Evolutionary conservation across 2,113 vertebrate genomes (phyloP), one percentile per base, ranked within the genome.

Genomic region (Sinocyclocheilus rhinocerous): DNA sequence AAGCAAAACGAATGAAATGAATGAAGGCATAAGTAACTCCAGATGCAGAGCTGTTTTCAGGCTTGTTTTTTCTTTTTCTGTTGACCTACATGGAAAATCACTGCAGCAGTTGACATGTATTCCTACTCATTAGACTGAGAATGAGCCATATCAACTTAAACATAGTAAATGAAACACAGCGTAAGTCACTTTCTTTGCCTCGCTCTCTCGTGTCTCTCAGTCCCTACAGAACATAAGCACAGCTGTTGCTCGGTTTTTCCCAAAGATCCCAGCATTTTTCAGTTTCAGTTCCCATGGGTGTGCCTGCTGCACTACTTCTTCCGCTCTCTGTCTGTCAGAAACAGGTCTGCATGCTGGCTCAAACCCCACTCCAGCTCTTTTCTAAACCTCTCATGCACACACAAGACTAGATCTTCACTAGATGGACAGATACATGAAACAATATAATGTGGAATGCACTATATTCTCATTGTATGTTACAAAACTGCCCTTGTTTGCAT

Each of bases 191-290:
- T 75, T 33, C 29, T 33, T 55, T 55, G 76, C 18, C 52, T 81
- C 3, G 5, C 57, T 81, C 57, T 77, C 26, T 33, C 16, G 52
- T 55, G 83, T 70, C 39, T 24, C 52, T 6, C 73, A 59, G 83
- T 88, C 87, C 76, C 65, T 81, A 76, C 76, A 85, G 13, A 6
- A 76, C 42, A 80, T 20, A 87, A 69, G 77, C 86, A 89, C 82
- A 76, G 65, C 81, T 61, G 79, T 57, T 83, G 63, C 52, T 63
- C 80, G 59, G 79, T 42, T 85, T 75, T 87, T 80, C 88, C 83
- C 75, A 83, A 76, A 90, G 85, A 84, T 65, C 76, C 55, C 81
- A 39, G 86, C 72, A 55, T 78, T 79, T 59, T 80, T 86, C 67
- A 87, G 42, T 36, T 59, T 48, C 33, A 83, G 72, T 48, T 57